A percentile compares a stretch with the other conserved stretches of the same genome.
Evolutionary conservation across 2,113 vertebrate genomes (phyloP).

Genomic region (Piaya cayana): DNA sequence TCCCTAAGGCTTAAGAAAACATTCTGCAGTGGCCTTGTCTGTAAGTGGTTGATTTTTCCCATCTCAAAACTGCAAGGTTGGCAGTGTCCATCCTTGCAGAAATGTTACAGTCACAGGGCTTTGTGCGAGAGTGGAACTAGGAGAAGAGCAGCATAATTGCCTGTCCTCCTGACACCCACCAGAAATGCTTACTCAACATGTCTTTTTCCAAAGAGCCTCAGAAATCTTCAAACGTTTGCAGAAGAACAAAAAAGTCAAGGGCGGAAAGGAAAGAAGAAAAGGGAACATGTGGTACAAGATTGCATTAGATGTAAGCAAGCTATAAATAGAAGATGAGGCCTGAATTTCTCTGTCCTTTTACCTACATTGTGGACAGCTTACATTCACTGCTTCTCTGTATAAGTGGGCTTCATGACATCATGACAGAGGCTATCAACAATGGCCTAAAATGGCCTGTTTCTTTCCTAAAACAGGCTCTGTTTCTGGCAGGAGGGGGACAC

Average conservation of each 20-base stretch:
- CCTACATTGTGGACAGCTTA: background rate
- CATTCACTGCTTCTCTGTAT: background rate
- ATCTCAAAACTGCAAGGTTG: background rate
- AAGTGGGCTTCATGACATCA: background rate
- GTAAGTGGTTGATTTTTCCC: background rate
- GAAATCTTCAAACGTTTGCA: background rate
- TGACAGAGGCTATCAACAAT: background rate
- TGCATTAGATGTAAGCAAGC: background rate
- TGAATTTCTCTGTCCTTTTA: background rate
- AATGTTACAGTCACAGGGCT: background rate
- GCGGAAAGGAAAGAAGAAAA: constrained; percentile 1
- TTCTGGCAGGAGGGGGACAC: background rate
- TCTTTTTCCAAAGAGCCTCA: background rate
- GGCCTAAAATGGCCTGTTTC: background rate
- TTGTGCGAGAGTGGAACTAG: accelerated
- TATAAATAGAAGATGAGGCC: background rate
- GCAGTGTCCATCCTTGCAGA: background rate
- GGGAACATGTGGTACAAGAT: background rate
- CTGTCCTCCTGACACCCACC: background rate
- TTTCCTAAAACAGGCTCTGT: background rate
- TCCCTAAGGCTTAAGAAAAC: background rate
- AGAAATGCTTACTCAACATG: background rate
- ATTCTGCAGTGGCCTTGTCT: background rate
- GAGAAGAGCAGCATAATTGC: background rate
- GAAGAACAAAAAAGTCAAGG: background rate